Evolutionary conservation across 2,888 invertebrate genomes (phyloP).

Genomic region (Lymantria dispar): DNA sequence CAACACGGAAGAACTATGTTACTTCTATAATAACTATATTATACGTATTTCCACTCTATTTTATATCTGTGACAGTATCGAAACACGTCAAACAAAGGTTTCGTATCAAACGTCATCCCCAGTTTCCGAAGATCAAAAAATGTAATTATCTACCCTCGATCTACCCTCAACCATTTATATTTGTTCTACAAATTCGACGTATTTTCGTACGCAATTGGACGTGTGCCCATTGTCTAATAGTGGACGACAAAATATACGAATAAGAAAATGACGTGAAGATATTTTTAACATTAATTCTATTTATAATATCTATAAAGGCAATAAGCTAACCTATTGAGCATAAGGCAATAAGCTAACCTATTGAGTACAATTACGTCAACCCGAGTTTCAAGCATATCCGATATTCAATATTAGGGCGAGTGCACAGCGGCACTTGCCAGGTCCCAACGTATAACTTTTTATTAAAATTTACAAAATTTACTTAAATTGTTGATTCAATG

Average conservation of each 20-base stretch:
- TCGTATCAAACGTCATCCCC: conserved; percentile 62
- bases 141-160: conserved; percentile 82
- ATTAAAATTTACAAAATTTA: too few species aligned
- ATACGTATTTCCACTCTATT: conserved; percentile 41
- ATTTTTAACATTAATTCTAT: too few species aligned
- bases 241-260: neutral
- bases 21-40: conserved; percentile 7
- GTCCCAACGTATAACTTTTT: too few species aligned
- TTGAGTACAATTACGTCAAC: too few species aligned
- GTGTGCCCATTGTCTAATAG: conserved; percentile 43
- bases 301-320: too few species aligned
- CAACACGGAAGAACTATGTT: too few species aligned
- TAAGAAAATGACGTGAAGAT: neutral
- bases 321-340: too few species aligned
- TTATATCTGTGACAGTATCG: conserved; percentile 73
- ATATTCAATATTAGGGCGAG: too few species aligned
- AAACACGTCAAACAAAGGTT: conserved; percentile 58
- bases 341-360: too few species aligned
- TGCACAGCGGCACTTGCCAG: too few species aligned
- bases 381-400: too few species aligned
- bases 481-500: too few species aligned
- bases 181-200: conserved; percentile 82
- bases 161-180: conserved; percentile 81
- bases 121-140: conserved; percentile 77
- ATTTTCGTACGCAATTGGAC: conserved; percentile 68